Evolutionary conservation across 2,113 vertebrate genomes (phyloP).

Genomic region (Amphilophus citrinellus): DNA sequence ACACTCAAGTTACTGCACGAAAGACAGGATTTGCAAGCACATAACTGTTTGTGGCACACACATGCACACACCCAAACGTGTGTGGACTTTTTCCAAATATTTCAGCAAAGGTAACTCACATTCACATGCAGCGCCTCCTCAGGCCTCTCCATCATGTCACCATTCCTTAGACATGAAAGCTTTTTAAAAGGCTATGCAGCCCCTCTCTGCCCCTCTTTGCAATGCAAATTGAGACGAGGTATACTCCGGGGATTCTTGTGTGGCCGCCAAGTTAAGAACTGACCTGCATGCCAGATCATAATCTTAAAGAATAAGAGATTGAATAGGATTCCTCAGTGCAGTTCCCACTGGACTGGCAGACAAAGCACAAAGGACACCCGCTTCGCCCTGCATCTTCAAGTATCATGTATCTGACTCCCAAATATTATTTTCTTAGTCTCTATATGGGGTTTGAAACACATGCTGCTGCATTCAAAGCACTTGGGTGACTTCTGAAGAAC

Average conservation of each 20-base stretch:
- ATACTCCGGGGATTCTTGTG: slow-evolving; percentile 69
- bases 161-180: slow-evolving; percentile 42
- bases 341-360: slow-evolving; percentile 58
- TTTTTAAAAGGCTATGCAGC: slow-evolving; percentile 34
- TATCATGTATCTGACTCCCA: slow-evolving; percentile 50
- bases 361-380: slow-evolving; percentile 60
- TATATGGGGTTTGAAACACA: slow-evolving; percentile 45
- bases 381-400: slow-evolving; percentile 25
- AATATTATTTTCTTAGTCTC: slow-evolving; percentile 56
- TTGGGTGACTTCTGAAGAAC: slow-evolving; percentile 28
- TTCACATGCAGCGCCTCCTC: slow-evolving; percentile 13
- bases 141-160: slow-evolving; percentile 30
- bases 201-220: slow-evolving; percentile 44
- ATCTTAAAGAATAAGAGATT: slow-evolving; percentile 62
- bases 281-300: slow-evolving; percentile 72
- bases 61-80: slow-evolving; percentile 23
- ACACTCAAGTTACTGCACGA: background rate
- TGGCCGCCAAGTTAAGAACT: slow-evolving; percentile 65
- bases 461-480: slow-evolving; percentile 33
- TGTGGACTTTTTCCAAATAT: slow-evolving; percentile 39
- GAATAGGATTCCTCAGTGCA: slow-evolving; percentile 62
- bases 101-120: slow-evolving; percentile 7
- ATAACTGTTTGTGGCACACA: background rate
- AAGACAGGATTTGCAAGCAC: background rate
- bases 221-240: slow-evolving; percentile 64